A percentile compares a stretch with the other conserved stretches of the same genome.
Conservation (phyloP, 2,797 vertebrate species). For the Pseudochirops corinnae region DNA sequence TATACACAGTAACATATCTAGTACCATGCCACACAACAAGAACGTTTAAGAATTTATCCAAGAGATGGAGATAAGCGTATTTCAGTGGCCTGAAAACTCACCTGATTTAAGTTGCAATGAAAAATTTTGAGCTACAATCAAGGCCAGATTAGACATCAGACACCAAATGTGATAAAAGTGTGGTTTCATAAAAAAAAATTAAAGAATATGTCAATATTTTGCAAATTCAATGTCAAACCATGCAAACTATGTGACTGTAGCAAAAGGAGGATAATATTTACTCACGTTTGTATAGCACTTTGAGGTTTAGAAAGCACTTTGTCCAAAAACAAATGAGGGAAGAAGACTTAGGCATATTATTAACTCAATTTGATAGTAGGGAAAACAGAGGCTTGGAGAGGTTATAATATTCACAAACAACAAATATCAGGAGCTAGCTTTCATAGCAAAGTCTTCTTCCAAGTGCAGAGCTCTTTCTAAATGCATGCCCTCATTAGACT, state of each 20-base stretch:
- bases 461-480: not conserved
- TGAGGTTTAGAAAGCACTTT: not conserved
- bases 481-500: not conserved
- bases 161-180: not conserved
- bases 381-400: not conserved
- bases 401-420: not conserved
- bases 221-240: not conserved
- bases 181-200: not conserved
- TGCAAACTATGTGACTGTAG: not conserved
- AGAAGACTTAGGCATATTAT: not conserved
- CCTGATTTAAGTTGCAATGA: not conserved
- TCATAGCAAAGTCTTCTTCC: not conserved
- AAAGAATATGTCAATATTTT: not conserved
- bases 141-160: not conserved
- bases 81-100: not conserved
- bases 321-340: not conserved
- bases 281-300: not conserved
- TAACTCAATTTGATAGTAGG: not conserved
- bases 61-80: not conserved
- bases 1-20: not conserved
- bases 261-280: not conserved
- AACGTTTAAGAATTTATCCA: not conserved
- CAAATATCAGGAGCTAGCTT: not conserved
- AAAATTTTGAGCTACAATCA: not conserved
- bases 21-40: not conserved